A percentile compares a stretch with the other conserved stretches of the same genome.
Evolutionary conservation across 2,888 invertebrate genomes (phyloP).

Genomic region (Agonopterix alstromeriana): DNA sequence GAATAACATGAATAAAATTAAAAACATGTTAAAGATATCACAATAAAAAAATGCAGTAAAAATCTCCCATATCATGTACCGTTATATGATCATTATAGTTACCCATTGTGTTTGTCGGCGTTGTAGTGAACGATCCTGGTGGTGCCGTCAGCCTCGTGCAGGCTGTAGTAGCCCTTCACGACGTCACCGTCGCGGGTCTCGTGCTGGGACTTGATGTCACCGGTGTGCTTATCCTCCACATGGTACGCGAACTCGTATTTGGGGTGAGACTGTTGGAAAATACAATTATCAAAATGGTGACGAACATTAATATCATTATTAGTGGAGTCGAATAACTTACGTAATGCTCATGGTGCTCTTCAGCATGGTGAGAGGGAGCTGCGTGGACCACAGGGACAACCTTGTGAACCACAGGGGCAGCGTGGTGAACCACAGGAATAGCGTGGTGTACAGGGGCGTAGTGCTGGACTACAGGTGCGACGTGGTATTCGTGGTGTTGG

Average conservation of each 20-base stretch:
- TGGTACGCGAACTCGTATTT: conserved; percentile 74
- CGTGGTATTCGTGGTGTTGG: conserved; percentile 9
- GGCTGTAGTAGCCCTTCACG: conserved; percentile 74
- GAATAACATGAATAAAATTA: neutral
- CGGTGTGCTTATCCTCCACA: conserved; percentile 71
- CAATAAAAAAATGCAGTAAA: too few relatives aligned
- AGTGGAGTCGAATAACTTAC: conserved; percentile 23
- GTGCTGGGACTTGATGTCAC: conserved; percentile 73
- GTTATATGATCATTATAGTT: conserved; percentile 11
- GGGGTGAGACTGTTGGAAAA: conserved; percentile 50
- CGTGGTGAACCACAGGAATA: conserved; percentile 17
- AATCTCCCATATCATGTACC: too few relatives aligned
- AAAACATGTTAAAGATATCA: too few relatives aligned
- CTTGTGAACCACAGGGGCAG: conserved; percentile 8
- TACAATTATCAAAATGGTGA: conserved; percentile 1
- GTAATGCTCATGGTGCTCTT: conserved; percentile 30
- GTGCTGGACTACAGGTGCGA: conserved; percentile 8
- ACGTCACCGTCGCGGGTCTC: conserved; percentile 74
- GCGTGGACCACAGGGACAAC: conserved; percentile 5
- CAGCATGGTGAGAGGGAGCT: conserved; percentile 5
- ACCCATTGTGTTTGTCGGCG: conserved; percentile 69
- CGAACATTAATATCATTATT: neutral
- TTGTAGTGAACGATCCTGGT: conserved; percentile 72
- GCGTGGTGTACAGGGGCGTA: conserved; percentile 3
- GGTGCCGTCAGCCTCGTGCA: conserved; percentile 75